phyloP scores from a whole-genome alignment of 2,888 invertebrate genomes.

The Tipula confusa region DNA sequence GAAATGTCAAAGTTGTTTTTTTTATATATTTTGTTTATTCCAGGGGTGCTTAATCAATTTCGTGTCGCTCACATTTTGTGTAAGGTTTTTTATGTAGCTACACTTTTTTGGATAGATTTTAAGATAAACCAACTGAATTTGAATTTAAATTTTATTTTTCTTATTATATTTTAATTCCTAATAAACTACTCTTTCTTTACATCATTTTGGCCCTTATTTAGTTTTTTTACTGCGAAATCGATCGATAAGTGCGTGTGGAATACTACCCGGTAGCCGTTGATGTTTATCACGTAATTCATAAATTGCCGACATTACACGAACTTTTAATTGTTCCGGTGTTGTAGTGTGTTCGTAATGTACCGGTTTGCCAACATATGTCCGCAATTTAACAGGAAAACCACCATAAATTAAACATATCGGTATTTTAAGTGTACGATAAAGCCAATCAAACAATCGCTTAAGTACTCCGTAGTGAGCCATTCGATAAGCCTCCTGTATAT shows the following conservation, averaged over 20 bases:
- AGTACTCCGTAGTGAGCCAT: constrained; percentile 73
- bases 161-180: neutral
- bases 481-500: constrained; percentile 91
- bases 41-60: neutral
- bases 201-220: too few relatives aligned
- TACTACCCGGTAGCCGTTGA: constrained; percentile 84
- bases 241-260: constrained; percentile 72
- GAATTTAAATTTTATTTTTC: neutral
- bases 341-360: constrained; percentile 68
- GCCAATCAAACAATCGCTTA: constrained; percentile 67
- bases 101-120: constrained; percentile 14
- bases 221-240: constrained; percentile 39
- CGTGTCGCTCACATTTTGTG: neutral
- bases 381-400: constrained; percentile 94
- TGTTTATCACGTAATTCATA: constrained; percentile 73
- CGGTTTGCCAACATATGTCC: constrained; percentile 80
- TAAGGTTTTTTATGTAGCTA: neutral
- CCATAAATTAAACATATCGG: constrained; percentile 95
- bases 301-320: constrained; percentile 56
- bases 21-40: neutral
- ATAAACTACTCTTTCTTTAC: neutral
- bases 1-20: neutral
- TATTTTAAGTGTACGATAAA: constrained; percentile 69
- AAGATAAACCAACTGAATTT: neutral
- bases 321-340: constrained; percentile 77